Percentiles rank a stretch among this genome's conserved stretches.
phyloP scores from a whole-genome alignment of 1,140 invertebrate species.

The Diorhabda elongata region DNA sequence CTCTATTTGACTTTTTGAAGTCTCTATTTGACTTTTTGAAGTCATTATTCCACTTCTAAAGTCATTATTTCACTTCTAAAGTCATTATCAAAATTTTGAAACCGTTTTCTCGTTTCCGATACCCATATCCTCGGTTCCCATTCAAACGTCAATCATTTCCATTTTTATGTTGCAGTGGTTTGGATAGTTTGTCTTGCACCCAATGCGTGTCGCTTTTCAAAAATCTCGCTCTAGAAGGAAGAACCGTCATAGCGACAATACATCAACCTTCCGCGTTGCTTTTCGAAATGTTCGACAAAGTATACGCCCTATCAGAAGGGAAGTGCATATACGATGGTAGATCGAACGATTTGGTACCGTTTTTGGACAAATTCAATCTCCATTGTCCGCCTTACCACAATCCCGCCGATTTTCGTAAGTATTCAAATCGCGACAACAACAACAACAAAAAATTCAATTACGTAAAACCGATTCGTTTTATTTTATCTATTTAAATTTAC shows the following conservation, averaged over 20 bases:
- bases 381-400: constrained; percentile 92
- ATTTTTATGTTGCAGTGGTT: constrained; percentile 61
- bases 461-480: no score
- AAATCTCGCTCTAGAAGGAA: constrained; percentile 76
- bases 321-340: constrained; percentile 86
- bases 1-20: no score
- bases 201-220: constrained; percentile 80
- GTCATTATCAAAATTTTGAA: no score
- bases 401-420: constrained; percentile 88
- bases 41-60: no score
- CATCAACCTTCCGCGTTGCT: constrained; percentile 93
- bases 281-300: constrained; percentile 93
- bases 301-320: constrained; percentile 86
- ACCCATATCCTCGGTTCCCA: no score
- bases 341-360: constrained; percentile 70
- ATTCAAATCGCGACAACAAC: not conserved
- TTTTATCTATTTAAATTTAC: no score
- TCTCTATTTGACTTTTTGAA: no score
- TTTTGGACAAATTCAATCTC: constrained; percentile 71
- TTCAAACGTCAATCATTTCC: no score
- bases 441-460: not conserved
- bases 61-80: no score
- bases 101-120: no score
- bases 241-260: constrained; percentile 92
- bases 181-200: constrained; percentile 87